phyloP scores from a whole-genome alignment of 2,888 invertebrate genomes.

The Morinoia aosen region DNA sequence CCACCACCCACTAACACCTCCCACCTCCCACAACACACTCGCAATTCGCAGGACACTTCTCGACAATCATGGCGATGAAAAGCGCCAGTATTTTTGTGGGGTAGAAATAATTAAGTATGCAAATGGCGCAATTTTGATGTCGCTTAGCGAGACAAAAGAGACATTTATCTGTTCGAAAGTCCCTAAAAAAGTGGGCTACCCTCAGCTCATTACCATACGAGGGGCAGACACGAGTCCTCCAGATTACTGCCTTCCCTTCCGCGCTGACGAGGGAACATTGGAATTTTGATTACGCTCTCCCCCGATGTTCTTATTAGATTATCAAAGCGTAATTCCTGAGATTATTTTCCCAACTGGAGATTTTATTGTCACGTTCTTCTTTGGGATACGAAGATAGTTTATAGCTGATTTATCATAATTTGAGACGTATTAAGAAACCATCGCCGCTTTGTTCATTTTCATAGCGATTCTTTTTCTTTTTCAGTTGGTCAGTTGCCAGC shows the following conservation, averaged over 20 bases:
- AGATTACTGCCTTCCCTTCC: neutral
- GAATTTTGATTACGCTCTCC: neutral
- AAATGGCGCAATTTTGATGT: slow-evolving; percentile 44
- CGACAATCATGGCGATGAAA: slow-evolving; percentile 1
- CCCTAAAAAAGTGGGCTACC: slow-evolving; percentile 1
- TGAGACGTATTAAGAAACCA: neutral
- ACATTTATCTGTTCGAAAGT: slow-evolving; percentile 15
- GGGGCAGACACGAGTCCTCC: slow-evolving; percentile 2
- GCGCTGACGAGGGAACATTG: neutral
- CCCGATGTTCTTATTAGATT: neutral
- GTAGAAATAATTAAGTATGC: slow-evolving; percentile 47
- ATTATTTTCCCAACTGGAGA: neutral
- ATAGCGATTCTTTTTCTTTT: neutral
- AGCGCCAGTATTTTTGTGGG: neutral
- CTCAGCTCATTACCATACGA: slow-evolving; percentile 45
- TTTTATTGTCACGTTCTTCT: neutral
- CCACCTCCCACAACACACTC: neutral
- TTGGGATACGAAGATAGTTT: neutral
- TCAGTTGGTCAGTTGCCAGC: neutral
- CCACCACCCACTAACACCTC: too few relatives aligned
- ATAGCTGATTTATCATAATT: neutral
- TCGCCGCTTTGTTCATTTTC: neutral
- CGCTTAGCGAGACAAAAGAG: slow-evolving; percentile 53
- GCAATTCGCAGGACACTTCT: neutral
- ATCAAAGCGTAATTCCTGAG: neutral